Evolutionary conservation across 2,888 invertebrate species (phyloP).

Genomic region (Pristionchus japonicus): DNA sequence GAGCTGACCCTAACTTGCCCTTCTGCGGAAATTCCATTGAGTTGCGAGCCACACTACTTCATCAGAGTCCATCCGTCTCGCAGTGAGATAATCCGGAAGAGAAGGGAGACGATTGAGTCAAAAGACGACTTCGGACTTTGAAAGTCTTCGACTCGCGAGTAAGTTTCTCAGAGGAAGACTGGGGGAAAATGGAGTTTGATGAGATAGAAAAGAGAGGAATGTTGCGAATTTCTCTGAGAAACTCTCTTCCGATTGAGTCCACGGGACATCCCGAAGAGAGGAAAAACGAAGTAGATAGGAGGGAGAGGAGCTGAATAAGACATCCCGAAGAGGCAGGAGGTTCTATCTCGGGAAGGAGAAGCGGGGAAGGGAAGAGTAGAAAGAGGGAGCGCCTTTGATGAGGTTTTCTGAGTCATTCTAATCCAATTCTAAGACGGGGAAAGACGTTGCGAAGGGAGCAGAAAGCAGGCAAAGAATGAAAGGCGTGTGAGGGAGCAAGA

Average conservation of each 20-base stretch:
- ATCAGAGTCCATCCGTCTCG: neutral
- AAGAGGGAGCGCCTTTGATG: neutral
- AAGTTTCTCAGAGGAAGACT: neutral
- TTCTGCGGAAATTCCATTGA: constrained; percentile 6
- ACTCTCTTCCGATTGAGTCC: neutral
- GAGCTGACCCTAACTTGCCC: neutral
- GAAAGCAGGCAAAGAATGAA: neutral
- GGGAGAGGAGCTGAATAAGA: neutral
- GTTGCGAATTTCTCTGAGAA: neutral
- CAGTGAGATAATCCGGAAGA: neutral
- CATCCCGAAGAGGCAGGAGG: neutral
- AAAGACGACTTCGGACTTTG: neutral
- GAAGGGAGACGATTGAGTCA: neutral
- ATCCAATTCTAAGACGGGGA: neutral
- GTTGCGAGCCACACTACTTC: neutral
- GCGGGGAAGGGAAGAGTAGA: neutral
- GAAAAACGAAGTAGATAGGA: constrained; percentile 23
- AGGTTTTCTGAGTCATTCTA: neutral
- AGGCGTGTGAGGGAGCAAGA: neutral
- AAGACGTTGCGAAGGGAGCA: neutral
- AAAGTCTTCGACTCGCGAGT: neutral
- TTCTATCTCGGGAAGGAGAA: neutral
- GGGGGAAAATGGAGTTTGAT: constrained; percentile 29
- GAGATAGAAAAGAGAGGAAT: constrained; percentile 3
- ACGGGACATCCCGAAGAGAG: neutral